phyloP scores from a whole-genome alignment of 1,140 invertebrate genomes.

The Sminthurinus signatus region DNA sequence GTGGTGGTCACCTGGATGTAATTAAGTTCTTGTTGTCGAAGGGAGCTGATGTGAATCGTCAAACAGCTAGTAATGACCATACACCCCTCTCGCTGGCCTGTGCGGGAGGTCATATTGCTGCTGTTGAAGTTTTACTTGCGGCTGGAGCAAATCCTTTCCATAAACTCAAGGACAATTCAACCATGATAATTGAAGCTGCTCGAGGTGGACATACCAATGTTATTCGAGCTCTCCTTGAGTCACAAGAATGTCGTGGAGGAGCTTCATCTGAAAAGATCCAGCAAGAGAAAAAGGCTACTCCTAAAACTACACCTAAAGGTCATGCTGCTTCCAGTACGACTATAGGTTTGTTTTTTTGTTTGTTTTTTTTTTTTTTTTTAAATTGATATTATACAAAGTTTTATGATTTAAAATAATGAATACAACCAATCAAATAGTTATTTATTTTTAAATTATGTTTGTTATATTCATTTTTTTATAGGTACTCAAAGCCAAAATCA shows the following conservation, averaged over 20 bases:
- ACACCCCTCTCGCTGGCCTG: slow-evolving; percentile 95
- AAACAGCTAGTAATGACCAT: slow-evolving; percentile 97
- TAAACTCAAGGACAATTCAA: slow-evolving; percentile 96
- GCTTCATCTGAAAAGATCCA: background rate
- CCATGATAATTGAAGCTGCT: slow-evolving; percentile 96
- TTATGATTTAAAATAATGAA: no score
- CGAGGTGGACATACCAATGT: slow-evolving; percentile 94
- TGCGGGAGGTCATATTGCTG: slow-evolving; percentile 85
- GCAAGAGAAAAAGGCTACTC: no score
- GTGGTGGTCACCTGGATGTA: slow-evolving; percentile 96
- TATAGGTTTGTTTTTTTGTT: no score
- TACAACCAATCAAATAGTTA: no score
- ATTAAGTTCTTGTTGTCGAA: slow-evolving; percentile 92
- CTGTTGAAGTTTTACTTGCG: slow-evolving; percentile 83
- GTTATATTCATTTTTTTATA: background rate
- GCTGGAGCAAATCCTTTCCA: slow-evolving; percentile 91
- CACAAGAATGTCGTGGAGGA: background rate
- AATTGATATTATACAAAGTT: background rate
- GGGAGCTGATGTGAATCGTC: slow-evolving; percentile 85
- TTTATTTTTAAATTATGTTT: no score
- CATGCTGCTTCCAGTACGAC: no score
- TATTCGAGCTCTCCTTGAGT: slow-evolving; percentile 74
- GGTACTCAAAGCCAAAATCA: slow-evolving; percentile 22
- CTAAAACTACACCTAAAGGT: no score
- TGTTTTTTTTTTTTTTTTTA: background rate